Evolutionary conservation across 2,888 invertebrate genomes (phyloP).

Genomic region (Drosophila fungiperda): DNA sequence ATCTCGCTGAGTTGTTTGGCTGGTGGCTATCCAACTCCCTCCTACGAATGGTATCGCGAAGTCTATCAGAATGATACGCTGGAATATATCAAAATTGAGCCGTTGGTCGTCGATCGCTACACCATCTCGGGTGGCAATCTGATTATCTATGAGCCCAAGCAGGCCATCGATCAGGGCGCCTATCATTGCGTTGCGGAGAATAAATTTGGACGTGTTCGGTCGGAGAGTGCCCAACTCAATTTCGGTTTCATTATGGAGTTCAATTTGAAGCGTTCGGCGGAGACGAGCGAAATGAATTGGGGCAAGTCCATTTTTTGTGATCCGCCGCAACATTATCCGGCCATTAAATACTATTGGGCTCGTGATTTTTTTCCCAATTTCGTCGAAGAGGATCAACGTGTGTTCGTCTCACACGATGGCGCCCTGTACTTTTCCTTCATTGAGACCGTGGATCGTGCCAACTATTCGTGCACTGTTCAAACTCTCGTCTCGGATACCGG

Average conservation of each 20-base stretch:
- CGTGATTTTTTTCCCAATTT: slow-evolving; percentile 95
- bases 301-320: slow-evolving; percentile 96
- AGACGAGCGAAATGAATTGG: slow-evolving; percentile 96
- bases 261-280: slow-evolving; percentile 93
- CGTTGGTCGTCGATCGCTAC: slow-evolving; percentile 90
- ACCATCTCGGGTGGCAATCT: slow-evolving; percentile 96
- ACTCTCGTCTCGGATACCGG: slow-evolving; percentile 94
- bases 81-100: slow-evolving; percentile 91
- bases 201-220: slow-evolving; percentile 93
- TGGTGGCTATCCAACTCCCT: slow-evolving; percentile 95
- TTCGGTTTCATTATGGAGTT: slow-evolving; percentile 97
- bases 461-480: slow-evolving; percentile 96
- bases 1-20: slow-evolving; percentile 92
- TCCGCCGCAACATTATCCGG: slow-evolving; percentile 96
- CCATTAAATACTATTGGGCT: slow-evolving; percentile 96
- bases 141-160: slow-evolving; percentile 94
- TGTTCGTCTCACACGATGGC: slow-evolving; percentile 97
- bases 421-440: slow-evolving; percentile 97
- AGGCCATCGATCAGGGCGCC: slow-evolving; percentile 92
- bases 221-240: slow-evolving; percentile 93
- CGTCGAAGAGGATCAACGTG: slow-evolving; percentile 95
- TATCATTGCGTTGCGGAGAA: slow-evolving; percentile 98
- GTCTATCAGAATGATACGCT: slow-evolving; percentile 92
- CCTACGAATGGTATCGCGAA: slow-evolving; percentile 95
- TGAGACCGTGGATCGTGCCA: slow-evolving; percentile 95